Evolutionary conservation across 2,113 vertebrate species (phyloP), one percentile per base, ranked within the genome.

Genomic region (Pipa parva): DNA sequence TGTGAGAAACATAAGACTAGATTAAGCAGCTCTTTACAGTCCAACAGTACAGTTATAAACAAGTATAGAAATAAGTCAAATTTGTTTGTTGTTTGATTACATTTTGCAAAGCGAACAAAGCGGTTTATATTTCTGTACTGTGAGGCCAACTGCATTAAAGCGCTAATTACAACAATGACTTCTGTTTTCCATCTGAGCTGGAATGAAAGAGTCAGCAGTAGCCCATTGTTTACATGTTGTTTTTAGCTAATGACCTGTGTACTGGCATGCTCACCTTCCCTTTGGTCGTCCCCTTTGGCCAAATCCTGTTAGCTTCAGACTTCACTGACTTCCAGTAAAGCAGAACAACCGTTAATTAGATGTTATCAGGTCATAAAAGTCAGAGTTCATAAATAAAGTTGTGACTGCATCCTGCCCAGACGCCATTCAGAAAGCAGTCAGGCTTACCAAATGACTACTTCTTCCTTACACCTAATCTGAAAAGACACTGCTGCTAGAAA

Each of bases 311-410:
- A n/a, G 37, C 42, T 39, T 52, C 48, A 60, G 31, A 69, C 65
- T 52, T 52, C 65, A 52, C 57, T 69, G 65, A 36, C 36, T 60
- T 42, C 46, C 65, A 69, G 48, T 52, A 69, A 52, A 60, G 65
- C 65, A 69, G 56, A 69, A 69, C 65, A 46, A 52, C n/a, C 52
- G 56, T 60, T 69, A 69, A 69, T 69, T 51, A 60, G 57, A 52
- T 46, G 51, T 69, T 50, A 69, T 36, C 65, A 52, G 48, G 65
- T 60, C 48, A 11, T 60, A 60, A 69, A 69, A 42, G 65, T 69
- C 46, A 52, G 56, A 28, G 12, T 15, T 60, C 48, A 29, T 58
- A 10, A n/a, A 24, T 46, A 18, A 57, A 50, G 65, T 5, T 18
- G 63, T 31, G 46, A 21, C 11, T 26, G 42, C 28, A 25, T 49